Evolutionary conservation across 2,113 vertebrate species (phyloP).

Genomic region (Ifrita kowaldi): DNA sequence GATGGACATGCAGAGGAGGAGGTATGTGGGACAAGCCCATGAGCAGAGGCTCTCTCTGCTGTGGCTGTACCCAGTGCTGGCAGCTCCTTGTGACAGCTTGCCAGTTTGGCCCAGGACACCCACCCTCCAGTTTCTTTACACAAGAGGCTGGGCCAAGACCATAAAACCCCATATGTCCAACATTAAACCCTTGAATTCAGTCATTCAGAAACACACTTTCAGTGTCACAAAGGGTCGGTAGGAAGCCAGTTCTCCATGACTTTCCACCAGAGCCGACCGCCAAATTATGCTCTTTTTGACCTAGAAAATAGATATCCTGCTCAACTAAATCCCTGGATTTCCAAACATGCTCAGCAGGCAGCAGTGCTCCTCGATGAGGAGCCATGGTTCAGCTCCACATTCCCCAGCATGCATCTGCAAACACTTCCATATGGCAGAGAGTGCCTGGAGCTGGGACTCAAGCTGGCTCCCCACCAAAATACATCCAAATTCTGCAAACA

Average conservation of each 20-base stretch:
- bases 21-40: rapidly evolving
- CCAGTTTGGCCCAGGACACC: background rate
- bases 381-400: background rate
- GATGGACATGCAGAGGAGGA: background rate
- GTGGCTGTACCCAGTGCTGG: background rate
- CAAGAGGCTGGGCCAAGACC: background rate
- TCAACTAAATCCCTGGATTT: background rate
- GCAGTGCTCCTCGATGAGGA: background rate
- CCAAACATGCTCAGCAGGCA: background rate
- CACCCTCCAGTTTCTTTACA: background rate
- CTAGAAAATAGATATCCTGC: background rate
- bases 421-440: background rate
- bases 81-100: background rate
- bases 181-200: background rate
- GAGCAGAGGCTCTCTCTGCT: background rate
- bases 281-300: background rate
- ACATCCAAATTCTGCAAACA: background rate
- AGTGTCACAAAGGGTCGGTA: background rate
- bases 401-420: background rate
- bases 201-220: background rate
- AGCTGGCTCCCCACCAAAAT: background rate
- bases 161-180: background rate
- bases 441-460: background rate
- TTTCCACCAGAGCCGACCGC: background rate
- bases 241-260: background rate